A percentile compares a stretch with the other conserved stretches of the same genome.
Conservation (phyloP, 2,113 vertebrate genomes). For the Bubalus kerabau region DNA sequence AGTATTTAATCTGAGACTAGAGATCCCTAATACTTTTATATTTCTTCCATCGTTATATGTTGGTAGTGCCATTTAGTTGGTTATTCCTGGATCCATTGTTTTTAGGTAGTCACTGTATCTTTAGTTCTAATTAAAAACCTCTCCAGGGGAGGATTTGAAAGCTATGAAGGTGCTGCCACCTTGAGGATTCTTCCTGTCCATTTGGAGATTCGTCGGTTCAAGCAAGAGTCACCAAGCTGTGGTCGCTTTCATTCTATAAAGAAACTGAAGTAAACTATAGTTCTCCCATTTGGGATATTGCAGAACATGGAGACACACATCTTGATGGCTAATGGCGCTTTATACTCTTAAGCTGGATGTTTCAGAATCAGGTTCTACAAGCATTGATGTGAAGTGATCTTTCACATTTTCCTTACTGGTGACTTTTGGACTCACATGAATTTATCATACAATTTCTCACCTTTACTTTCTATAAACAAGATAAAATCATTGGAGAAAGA, state of each 20-base stretch:
- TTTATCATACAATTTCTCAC: background rate
- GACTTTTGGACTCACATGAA: background rate
- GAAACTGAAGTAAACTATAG: background rate
- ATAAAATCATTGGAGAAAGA: background rate
- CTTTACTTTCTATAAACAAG: background rate
- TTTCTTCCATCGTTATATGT: background rate
- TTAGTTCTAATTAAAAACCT: conserved; percentile 22
- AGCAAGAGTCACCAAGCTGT: background rate
- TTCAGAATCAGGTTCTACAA: background rate
- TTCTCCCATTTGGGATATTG: background rate
- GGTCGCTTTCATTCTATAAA: background rate
- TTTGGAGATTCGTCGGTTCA: background rate
- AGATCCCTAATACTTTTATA: background rate
- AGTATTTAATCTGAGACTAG: background rate
- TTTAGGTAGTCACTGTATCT: background rate
- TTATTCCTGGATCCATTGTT: background rate
- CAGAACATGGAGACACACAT: background rate
- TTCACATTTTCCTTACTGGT: background rate
- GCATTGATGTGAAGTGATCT: background rate
- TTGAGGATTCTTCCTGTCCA: conserved; percentile 64
- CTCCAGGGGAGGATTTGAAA: conserved; percentile 42
- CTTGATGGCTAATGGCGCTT: no score
- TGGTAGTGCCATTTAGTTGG: background rate
- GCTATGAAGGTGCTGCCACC: conserved; percentile 77
- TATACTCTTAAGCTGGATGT: background rate